Evolutionary conservation across 1,140 invertebrate genomes (phyloP).

Genomic region (Hirudo medicinalis): DNA sequence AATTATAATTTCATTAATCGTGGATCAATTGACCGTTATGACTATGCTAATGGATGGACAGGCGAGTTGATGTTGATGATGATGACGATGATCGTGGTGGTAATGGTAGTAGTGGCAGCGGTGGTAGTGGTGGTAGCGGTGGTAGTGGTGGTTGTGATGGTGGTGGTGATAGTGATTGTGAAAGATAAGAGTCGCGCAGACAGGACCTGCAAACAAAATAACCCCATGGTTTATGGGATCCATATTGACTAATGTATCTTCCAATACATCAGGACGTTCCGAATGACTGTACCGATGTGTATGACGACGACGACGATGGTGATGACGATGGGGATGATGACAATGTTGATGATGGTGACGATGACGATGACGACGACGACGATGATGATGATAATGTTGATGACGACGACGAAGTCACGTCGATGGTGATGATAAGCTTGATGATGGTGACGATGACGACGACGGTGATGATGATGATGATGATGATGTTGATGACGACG

Average conservation of each 20-base stretch:
- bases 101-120: neutral
- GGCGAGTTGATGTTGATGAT: neutral
- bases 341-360: neutral
- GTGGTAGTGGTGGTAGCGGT: too few relatives aligned
- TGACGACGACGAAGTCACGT: too few relatives aligned
- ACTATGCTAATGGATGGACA: too few relatives aligned
- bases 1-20: too few relatives aligned
- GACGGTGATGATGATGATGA: neutral
- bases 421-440: neutral
- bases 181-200: too few relatives aligned
- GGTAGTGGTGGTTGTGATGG: too few relatives aligned
- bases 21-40: too few relatives aligned
- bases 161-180: too few relatives aligned
- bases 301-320: neutral
- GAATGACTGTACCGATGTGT: neutral
- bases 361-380: neutral
- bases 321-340: neutral
- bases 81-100: neutral
- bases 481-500: constrained; percentile 2
- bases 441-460: neutral
- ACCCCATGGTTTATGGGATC: too few relatives aligned
- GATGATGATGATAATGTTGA: neutral
- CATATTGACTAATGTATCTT: too few relatives aligned
- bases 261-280: too few relatives aligned
- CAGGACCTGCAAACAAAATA: too few relatives aligned